phyloP scores from a whole-genome alignment of 2,113 vertebrate genomes.

The Vulpes vulpes region DNA sequence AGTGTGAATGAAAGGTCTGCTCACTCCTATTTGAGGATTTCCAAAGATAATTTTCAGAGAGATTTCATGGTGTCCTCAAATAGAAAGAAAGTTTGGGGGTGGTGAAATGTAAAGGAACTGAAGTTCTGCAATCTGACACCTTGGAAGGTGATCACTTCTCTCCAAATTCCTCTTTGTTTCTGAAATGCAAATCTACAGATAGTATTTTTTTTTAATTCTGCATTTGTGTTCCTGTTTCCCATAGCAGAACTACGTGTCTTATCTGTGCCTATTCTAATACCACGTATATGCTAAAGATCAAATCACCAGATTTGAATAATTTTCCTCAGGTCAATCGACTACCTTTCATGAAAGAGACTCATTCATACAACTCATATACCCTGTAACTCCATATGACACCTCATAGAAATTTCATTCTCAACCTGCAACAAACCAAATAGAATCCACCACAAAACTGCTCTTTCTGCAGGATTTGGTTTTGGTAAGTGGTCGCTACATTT shows the following conservation, averaged over 20 bases:
- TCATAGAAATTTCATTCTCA: background rate
- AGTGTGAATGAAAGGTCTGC: rapidly evolving
- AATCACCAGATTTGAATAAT: background rate
- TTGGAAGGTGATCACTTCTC: background rate
- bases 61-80: background rate
- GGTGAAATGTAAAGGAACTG: background rate
- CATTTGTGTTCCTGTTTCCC: background rate
- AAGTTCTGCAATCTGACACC: background rate
- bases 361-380: background rate
- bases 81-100: background rate
- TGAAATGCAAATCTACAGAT: background rate
- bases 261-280: too few species aligned
- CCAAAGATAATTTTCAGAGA: background rate
- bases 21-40: too few species aligned
- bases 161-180: background rate
- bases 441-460: background rate
- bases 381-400: background rate
- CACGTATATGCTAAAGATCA: background rate
- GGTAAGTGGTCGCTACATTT: background rate
- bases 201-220: background rate
- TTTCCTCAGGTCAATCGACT: background rate
- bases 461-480: background rate
- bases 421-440: background rate
- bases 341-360: background rate
- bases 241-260: background rate